Evolutionary conservation across 2,888 invertebrate genomes (phyloP), one percentile per base, ranked within the genome.

Genomic region (Drosophila eohydei): DNA sequence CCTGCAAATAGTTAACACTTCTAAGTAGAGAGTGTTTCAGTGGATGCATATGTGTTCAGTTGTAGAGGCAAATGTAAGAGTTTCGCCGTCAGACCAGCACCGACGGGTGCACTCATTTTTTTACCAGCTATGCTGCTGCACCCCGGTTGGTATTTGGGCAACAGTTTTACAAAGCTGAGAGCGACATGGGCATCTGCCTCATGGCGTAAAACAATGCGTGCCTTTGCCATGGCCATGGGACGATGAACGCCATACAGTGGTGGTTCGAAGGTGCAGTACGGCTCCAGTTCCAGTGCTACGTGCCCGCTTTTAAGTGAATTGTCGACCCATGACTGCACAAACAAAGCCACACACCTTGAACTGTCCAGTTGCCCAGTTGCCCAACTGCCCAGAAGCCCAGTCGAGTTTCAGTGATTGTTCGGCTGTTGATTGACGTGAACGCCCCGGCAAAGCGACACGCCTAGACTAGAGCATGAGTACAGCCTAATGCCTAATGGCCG

Each of bases 231-330:
- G 43, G 34, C 60, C 30, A 36, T 40, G 40, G 44, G 57, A n/a
- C 14, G 60, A 36, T 32, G 41, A 9, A 50, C n/a, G 41, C 26
- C 36, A 41, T 36, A 51, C 44, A 30, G 26, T 41, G 11, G 40
- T 14, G 14, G n/a, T 26, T 43, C 12, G 38, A 41, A 57, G n/a
- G 51, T 16, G 32, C 6, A 34, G 48, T 14, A 34, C 4, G 43
- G 26, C 38, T 70, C 58, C 34, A 51, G 34, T 57, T 66, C 60
- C 30, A 57, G 51, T 50, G 52, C 57, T 70, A 76, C 72, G 70
- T 79, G 72, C 66, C 50, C 58, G 56, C 60, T 83, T 88, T 83
- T 81, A 83, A 84, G 76, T 80, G 88, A 83, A 86, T 88, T 74
- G 86, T 83, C 81, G 70, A 67, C 71, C 77, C 70, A 60, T 60